phyloP scores from a whole-genome alignment of 2,888 invertebrate genomes.

The Willowsia nigromaculata region DNA sequence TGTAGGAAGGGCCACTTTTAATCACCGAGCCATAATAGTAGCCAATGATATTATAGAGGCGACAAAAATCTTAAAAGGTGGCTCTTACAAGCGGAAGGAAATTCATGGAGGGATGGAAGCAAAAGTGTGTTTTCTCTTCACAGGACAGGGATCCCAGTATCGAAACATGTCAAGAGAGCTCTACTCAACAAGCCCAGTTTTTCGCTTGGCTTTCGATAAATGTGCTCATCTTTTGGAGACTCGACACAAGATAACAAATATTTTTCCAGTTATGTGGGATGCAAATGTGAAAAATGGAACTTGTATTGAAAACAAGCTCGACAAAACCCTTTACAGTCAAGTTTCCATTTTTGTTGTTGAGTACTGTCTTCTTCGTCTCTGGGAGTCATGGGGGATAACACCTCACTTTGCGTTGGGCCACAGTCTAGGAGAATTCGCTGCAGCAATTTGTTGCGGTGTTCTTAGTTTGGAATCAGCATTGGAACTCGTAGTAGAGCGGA shows the following conservation, averaged over 20 bases:
- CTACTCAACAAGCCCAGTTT: constrained; percentile 44
- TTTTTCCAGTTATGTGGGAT: too few relatives aligned
- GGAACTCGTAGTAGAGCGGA: constrained; percentile 60
- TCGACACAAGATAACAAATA: constrained; percentile 11
- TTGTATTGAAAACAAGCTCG: constrained; percentile 51
- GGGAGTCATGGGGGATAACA: constrained; percentile 66
- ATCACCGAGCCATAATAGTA: constrained; percentile 48
- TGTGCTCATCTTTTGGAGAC: constrained; percentile 49
- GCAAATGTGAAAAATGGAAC: too few relatives aligned
- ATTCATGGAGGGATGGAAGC: background rate
- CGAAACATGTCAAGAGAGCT: constrained; percentile 65
- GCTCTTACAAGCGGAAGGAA: constrained; percentile 4
- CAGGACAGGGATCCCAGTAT: constrained; percentile 67
- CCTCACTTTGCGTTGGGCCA: constrained; percentile 70
- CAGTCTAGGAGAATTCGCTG: constrained; percentile 71
- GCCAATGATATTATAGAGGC: constrained; percentile 53
- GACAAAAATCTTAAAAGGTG: background rate
- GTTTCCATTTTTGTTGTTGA: constrained; percentile 68
- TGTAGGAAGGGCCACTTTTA: constrained; percentile 29
- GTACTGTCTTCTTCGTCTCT: constrained; percentile 58
- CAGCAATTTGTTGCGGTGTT: constrained; percentile 62
- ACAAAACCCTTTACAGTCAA: constrained; percentile 69
- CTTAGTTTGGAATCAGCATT: constrained; percentile 65
- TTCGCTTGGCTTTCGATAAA: constrained; percentile 56
- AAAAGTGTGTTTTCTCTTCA: constrained; percentile 65